Evolutionary conservation across 2,888 invertebrate species (phyloP), one percentile per base, ranked within the genome.

Genomic region (Timandra comae): DNA sequence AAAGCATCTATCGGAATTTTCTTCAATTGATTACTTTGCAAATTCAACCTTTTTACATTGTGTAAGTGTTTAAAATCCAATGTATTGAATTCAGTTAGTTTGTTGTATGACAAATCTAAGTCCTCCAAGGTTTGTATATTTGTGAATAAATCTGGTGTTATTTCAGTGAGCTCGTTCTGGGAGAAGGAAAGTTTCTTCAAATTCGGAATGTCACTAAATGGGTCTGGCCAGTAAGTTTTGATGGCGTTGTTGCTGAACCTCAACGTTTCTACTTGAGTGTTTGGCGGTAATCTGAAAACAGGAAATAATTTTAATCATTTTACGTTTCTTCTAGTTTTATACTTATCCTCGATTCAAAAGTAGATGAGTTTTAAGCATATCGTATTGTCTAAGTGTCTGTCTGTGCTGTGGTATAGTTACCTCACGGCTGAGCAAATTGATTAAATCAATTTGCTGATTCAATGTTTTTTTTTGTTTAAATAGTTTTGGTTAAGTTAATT

Each of bases 91-190:
- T 70, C 68, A 5, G 68, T 43, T 3, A 89, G 52, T 29, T 72
- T 73, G 54, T 89, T 89, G 44, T 78, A 71, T 0, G 88, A 88
- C 1, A 89, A 49, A 51, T 89, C 88, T n/a, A 89, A 43, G 19
- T 73, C 81, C 60, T 80, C 76, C 6, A 89, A 48, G 0, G 45
- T 38, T 3, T 65, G 60, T 11, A 86, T 63, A 4, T 80, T 82
- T 0, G 80, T 78, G 45, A 88, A 81, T 1, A 86, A 58, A 41
- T 86, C 86, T 1, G 73, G 70, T 0, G 86, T 81, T 44, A 88
- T 58, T 20, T 68, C 67, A 1, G 61, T 55, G 3, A 88, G 67
- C 10, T 84, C 74, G 46, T 88, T 88, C 38, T 82, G 80, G 1
- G 84, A 68, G 39, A 88, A 71, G n/a, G 84, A 79, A 0, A 88